These are phyloP conservation scores for Xenus cinereus DNA, from an alignment of 2,113 vertebrate genomes.

Conservation along the genomic window DNA sequence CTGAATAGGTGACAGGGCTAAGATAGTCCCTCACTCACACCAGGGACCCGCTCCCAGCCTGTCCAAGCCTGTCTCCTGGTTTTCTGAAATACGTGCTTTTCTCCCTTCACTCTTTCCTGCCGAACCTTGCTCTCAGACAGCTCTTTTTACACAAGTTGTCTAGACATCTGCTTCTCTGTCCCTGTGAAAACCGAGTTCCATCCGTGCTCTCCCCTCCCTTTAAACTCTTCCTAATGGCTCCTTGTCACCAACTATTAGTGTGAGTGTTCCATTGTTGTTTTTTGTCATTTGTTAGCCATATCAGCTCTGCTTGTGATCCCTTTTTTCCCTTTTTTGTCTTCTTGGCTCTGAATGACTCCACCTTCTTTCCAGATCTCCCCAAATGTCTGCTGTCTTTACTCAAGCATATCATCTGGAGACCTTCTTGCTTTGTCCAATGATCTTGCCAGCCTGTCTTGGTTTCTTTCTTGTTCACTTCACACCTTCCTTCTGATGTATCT, in stretches of 20 bases:
- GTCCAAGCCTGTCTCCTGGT: not conserved
- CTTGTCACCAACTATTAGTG: not conserved
- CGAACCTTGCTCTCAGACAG: not conserved
- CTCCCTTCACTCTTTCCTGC: not conserved
- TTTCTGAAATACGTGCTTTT: not conserved
- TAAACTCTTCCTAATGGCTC: not conserved
- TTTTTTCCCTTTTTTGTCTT: not conserved
- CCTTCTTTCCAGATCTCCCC: not conserved
- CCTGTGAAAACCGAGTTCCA: not conserved
- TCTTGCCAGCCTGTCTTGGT: not conserved
- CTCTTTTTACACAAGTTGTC: not conserved
- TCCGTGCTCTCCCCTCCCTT: not conserved
- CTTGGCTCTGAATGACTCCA: not conserved
- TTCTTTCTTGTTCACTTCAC: not conserved
- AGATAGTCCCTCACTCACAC: accelerated
- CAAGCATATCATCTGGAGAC: not conserved
- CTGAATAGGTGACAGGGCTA: not conserved
- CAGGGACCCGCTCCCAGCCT: accelerated
- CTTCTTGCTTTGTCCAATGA: not conserved
- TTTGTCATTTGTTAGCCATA: not conserved
- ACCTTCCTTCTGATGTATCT: not conserved
- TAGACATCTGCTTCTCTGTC: not conserved
- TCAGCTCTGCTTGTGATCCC: not conserved
- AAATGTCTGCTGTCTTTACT: not conserved
- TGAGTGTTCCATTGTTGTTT: accelerated